Percentiles rank a stretch among this genome's conserved stretches.
phyloP scores from a whole-genome alignment of 2,888 invertebrate species.

The Macropis europaea region DNA sequence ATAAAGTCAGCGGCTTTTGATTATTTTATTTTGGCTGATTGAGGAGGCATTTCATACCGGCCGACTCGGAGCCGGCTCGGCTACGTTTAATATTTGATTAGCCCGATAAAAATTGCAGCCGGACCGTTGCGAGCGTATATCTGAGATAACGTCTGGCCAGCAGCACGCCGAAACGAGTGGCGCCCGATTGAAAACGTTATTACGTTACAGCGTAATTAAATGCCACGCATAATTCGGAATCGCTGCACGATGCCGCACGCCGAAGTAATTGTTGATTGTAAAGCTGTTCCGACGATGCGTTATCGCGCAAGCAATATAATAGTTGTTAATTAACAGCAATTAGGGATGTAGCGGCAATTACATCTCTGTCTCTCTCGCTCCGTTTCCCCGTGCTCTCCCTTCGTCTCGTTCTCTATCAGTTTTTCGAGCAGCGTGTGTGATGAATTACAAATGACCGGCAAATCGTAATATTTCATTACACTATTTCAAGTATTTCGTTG shows the following conservation, averaged over 20 bases:
- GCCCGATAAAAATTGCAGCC: slow-evolving; percentile 13
- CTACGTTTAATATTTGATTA: slow-evolving; percentile 27
- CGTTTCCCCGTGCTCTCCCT: no score
- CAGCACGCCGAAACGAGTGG: slow-evolving; percentile 43
- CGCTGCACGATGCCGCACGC: slow-evolving; percentile 45
- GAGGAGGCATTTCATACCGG: slow-evolving; percentile 29
- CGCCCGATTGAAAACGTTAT: slow-evolving; percentile 53
- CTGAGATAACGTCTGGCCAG: slow-evolving; percentile 40
- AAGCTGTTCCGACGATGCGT: slow-evolving; percentile 52
- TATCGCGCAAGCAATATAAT: slow-evolving; percentile 57
- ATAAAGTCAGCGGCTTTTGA: slow-evolving; percentile 59
- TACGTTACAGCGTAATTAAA: slow-evolving; percentile 57
- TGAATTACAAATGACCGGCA: slow-evolving; percentile 60
- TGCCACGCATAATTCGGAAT: slow-evolving; percentile 57
- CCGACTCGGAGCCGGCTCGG: neutral
- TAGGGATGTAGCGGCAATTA: slow-evolving; percentile 60
- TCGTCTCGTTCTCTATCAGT: no score
- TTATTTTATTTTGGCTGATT: slow-evolving; percentile 60
- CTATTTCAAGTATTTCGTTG: slow-evolving; percentile 57
- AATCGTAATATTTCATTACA: slow-evolving; percentile 62
- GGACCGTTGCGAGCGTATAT: slow-evolving; percentile 7
- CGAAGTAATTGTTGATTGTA: slow-evolving; percentile 63
- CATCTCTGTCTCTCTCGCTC: no score
- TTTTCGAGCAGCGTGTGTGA: slow-evolving; percentile 57
- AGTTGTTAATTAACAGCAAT: slow-evolving; percentile 63